phyloP scores from a whole-genome alignment of 1,140 invertebrate genomes.

The Hesperophylax magnus region DNA sequence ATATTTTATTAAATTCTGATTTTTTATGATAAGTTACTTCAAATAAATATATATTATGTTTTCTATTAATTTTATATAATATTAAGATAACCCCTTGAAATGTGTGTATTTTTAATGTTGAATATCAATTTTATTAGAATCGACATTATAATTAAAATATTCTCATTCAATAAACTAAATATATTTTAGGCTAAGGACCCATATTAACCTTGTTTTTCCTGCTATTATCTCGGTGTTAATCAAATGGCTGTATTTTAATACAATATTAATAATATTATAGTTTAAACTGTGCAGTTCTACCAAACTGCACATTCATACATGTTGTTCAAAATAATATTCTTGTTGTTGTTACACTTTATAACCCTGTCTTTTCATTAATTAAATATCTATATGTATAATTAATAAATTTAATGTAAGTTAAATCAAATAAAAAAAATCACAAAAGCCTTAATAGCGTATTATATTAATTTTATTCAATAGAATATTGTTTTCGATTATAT shows the following conservation, averaged over 20 bases:
- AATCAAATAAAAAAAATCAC: slow-evolving; percentile 58
- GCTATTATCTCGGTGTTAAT: slow-evolving; percentile 14
- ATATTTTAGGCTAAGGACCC: background rate
- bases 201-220: background rate
- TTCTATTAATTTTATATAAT: background rate
- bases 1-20: background rate
- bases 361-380: slow-evolving; percentile 53
- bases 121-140: too few species aligned
- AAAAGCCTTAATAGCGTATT: slow-evolving; percentile 50
- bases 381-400: slow-evolving; percentile 42
- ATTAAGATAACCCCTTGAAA: too few species aligned
- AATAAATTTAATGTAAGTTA: slow-evolving; percentile 55
- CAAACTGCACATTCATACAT: slow-evolving; percentile 41
- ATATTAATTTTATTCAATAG: background rate
- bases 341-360: slow-evolving; percentile 57
- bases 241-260: slow-evolving; percentile 17
- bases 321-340: slow-evolving; percentile 57
- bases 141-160: too few species aligned
- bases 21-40: background rate
- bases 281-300: too few species aligned
- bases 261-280: background rate
- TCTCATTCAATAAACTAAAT: too few species aligned
- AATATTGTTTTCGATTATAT: too few species aligned
- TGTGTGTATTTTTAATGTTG: too few species aligned
- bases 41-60: background rate